Percentiles rank a stretch among this genome's conserved stretches.
These are phyloP conservation scores for Hyperopisus bebe DNA, from an alignment of 2,113 vertebrate genomes.

Conservation along the genomic window DNA sequence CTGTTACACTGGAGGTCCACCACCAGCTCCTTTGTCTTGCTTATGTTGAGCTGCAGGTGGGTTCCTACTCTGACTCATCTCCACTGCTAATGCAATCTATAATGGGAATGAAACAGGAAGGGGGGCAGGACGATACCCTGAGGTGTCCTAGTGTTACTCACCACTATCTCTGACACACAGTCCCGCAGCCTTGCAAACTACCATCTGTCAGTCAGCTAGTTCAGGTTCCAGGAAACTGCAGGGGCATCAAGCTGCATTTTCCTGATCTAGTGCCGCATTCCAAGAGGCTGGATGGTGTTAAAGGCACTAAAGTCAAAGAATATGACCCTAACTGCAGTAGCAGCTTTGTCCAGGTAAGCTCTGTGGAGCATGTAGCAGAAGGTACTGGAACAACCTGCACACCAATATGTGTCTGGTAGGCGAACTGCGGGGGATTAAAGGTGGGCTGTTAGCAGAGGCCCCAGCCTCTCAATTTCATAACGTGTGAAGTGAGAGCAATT, in stretches of 20 bases:
- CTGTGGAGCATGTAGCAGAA: not conserved
- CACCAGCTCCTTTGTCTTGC: not conserved
- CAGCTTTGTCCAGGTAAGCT: not conserved
- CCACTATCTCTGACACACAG: not conserved
- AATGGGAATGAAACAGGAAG: not conserved
- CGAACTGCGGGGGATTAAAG: not conserved
- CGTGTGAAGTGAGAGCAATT: not conserved
- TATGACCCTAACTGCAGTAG: not conserved
- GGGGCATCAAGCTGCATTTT: not conserved
- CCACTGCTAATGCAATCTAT: not conserved
- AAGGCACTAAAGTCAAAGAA: not conserved
- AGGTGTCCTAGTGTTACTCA: not conserved
- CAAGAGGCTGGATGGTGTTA: not conserved
- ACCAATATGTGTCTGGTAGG: not conserved
- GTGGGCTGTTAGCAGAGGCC: not conserved
- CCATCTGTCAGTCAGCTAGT: not conserved
- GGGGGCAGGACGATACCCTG: not conserved
- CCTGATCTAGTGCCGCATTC: not conserved
- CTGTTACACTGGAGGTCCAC: not conserved
- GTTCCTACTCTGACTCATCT: not conserved
- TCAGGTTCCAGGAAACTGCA: not conserved
- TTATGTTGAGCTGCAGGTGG: not conserved
- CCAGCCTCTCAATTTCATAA: not conserved
- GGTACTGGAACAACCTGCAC: not conserved
- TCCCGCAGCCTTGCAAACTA: not conserved